phyloP scores from a whole-genome alignment of 2,113 vertebrate genomes.

The Carassius auratus region DNA sequence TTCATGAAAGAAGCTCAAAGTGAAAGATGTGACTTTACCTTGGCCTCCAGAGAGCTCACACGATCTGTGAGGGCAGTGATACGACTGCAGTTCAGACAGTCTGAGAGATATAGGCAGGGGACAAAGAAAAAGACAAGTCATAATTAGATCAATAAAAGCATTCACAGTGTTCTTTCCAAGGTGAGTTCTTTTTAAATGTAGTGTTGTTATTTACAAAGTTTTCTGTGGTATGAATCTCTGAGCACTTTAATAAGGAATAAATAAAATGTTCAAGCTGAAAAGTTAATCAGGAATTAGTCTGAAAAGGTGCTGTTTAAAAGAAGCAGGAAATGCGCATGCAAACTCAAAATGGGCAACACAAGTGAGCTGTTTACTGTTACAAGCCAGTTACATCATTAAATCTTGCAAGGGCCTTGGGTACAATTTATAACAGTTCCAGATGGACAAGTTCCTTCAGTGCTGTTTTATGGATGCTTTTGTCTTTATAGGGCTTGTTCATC shows the following conservation, averaged over 20 bases:
- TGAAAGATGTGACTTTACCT: slow-evolving; percentile 73
- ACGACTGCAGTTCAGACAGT: slow-evolving; percentile 90
- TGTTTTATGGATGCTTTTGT: background rate
- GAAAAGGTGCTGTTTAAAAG: background rate
- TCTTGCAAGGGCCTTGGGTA: slow-evolving; percentile 10
- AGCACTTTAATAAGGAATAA: background rate
- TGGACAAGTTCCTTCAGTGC: background rate
- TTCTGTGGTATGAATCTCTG: background rate
- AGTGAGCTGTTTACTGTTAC: background rate
- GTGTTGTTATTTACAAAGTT: background rate
- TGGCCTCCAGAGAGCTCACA: slow-evolving; percentile 82
- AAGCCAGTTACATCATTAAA: background rate
- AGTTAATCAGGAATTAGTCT: background rate
- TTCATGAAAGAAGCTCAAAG: background rate
- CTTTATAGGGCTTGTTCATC: background rate
- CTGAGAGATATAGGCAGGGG: slow-evolving; percentile 65
- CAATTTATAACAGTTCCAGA: slow-evolving; percentile 8
- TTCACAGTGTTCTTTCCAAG: slow-evolving; percentile 2
- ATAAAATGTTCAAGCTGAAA: background rate
- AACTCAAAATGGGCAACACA: background rate
- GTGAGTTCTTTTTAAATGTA: background rate
- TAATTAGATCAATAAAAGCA: slow-evolving; percentile 3
- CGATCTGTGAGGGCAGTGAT: slow-evolving; percentile 81
- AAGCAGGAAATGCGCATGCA: background rate
- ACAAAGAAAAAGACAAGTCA: background rate